A percentile compares a stretch with the other conserved stretches of the same genome.
Conservation (phyloP, 1,140 invertebrate genomes). For the Trichonephila inaurata region DNA sequence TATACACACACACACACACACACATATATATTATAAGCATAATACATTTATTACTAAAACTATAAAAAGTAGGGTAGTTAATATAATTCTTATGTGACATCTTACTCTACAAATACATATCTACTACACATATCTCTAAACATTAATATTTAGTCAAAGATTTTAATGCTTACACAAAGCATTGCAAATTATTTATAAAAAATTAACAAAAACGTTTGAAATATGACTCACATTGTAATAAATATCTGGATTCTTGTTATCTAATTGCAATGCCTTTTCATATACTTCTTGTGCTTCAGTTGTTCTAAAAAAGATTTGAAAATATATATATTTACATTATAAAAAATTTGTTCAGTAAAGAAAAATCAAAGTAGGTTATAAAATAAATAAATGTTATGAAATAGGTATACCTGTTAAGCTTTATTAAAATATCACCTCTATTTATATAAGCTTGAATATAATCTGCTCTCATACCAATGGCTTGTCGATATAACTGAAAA, state of each 20-base stretch:
- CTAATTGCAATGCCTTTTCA: constrained; percentile 94
- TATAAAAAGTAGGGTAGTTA: too few relatives aligned
- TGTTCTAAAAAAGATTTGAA: constrained; percentile 83
- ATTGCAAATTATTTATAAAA: not conserved
- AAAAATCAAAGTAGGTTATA: not conserved
- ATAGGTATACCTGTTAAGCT: constrained; percentile 87
- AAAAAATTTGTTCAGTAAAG: not conserved
- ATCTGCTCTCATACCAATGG: constrained; percentile 97
- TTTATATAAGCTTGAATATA: constrained; percentile 99
- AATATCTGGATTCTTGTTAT: constrained; percentile 97
- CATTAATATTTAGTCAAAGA: not conserved
- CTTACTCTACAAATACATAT: too few relatives aligned
- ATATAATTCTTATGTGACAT: too few relatives aligned
- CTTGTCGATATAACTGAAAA: constrained; percentile 89
- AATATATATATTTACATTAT: too few relatives aligned
- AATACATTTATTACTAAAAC: too few relatives aligned
- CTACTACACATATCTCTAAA: not conserved
- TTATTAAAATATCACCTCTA: constrained; percentile 96
- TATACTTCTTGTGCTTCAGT: constrained; percentile 97
- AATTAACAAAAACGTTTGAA: not conserved
- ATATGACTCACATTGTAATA: constrained; percentile 93
- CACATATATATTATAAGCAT: too few relatives aligned
- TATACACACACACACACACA: too few relatives aligned
- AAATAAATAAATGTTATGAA: not conserved
- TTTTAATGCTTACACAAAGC: too few relatives aligned